Evolutionary conservation across 2,113 vertebrate species (phyloP).

Genomic region (Hyperoodon ampullatus): DNA sequence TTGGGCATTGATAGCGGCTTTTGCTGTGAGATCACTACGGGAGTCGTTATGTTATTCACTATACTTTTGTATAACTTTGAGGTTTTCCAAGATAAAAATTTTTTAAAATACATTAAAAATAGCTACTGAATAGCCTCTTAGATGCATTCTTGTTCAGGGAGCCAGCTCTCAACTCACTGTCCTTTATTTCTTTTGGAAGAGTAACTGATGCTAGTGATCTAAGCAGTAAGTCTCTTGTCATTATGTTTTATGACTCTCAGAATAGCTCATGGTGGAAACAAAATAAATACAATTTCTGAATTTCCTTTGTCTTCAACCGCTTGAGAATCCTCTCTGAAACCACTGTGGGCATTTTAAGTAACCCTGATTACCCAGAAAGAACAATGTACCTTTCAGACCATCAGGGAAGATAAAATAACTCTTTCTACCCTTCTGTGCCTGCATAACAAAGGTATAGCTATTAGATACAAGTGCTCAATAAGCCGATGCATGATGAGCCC

Average conservation of each 20-base stretch:
- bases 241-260: slow-evolving; percentile 45
- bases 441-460: slow-evolving; percentile 65
- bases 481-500: slow-evolving; percentile 48
- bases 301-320: slow-evolving; percentile 69
- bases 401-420: slow-evolving; percentile 50
- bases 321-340: slow-evolving; percentile 67
- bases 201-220: not conserved
- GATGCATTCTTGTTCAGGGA: not conserved
- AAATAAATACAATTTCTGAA: slow-evolving; percentile 68
- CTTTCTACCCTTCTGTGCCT: slow-evolving; percentile 55
- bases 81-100: not conserved
- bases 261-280: slow-evolving; percentile 47
- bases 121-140: not conserved
- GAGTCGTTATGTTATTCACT: no score
- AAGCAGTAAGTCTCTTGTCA: not conserved
- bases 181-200: slow-evolving; percentile 44
- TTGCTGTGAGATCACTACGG: not conserved
- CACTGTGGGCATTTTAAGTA: slow-evolving; percentile 70
- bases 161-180: not conserved
- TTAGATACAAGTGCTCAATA: slow-evolving; percentile 57
- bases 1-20: rapidly evolving
- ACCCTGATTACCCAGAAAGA: slow-evolving; percentile 47
- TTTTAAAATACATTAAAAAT: not conserved
- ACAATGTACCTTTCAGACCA: slow-evolving; percentile 70
- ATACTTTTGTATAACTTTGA: not conserved